phyloP scores from a whole-genome alignment of 1,140 invertebrate genomes.

The Drosophila jambulina region DNA sequence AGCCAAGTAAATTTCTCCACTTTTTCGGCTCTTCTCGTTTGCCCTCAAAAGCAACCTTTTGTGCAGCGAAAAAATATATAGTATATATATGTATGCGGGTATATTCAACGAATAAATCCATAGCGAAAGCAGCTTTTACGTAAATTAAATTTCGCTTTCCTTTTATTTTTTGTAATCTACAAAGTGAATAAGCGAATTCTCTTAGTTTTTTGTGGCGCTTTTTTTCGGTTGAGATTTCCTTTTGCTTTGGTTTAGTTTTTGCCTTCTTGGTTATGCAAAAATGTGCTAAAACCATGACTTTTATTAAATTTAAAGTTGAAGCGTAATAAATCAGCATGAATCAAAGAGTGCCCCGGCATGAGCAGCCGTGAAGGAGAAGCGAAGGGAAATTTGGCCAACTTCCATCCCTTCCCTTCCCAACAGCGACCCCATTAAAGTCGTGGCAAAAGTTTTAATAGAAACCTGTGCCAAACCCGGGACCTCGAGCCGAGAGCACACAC shows the following conservation, averaged over 20 bases:
- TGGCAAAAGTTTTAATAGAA: conserved; percentile 66
- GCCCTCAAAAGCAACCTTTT: conserved; percentile 71
- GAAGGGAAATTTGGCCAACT: conserved; percentile 40
- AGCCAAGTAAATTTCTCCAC: conserved; percentile 64
- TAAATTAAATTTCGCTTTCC: conserved; percentile 81
- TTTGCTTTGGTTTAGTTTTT: conserved; percentile 42
- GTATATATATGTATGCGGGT: conserved; percentile 28
- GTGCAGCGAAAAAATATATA: conserved; percentile 59
- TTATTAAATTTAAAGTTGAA: conserved; percentile 83
- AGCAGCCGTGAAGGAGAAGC: conserved; percentile 24
- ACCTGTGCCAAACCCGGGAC: conserved; percentile 28
- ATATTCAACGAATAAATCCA: conserved; percentile 67
- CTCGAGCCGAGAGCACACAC: conserved; percentile 9
- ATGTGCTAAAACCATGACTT: conserved; percentile 70
- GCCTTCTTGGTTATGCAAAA: conserved; percentile 56
- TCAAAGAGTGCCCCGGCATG: conserved; percentile 54
- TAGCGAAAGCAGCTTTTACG: conserved; percentile 73
- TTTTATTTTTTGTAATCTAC: conserved; percentile 70
- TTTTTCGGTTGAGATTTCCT: conserved; percentile 45
- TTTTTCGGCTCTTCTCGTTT: conserved; percentile 27
- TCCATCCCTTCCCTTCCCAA: conserved; percentile 2
- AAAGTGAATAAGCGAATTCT: conserved; percentile 80
- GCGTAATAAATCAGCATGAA: conserved; percentile 83
- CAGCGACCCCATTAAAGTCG: conserved; percentile 33
- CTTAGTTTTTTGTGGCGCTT: conserved; percentile 21